Evolutionary conservation across 2,888 invertebrate genomes (phyloP).

Genomic region (Volucella zonaria): DNA sequence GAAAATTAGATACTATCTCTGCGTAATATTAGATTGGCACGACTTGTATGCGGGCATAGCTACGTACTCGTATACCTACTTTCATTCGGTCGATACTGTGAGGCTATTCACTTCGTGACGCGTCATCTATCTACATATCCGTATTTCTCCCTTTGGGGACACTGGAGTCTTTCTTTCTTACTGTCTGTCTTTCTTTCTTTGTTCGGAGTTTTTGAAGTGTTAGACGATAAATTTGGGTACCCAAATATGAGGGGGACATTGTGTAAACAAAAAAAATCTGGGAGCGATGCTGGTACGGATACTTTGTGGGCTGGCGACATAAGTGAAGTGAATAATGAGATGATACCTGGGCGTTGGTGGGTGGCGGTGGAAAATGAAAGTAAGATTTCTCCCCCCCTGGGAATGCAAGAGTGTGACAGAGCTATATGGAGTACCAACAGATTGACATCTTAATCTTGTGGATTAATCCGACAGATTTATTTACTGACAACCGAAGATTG

Average conservation of each 20-base stretch:
- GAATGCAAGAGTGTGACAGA: slow-evolving; percentile 20
- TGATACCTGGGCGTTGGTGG: slow-evolving; percentile 42
- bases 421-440: slow-evolving; percentile 31
- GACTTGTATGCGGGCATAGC: slow-evolving; percentile 31
- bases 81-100: slow-evolving; percentile 41
- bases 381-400: slow-evolving; percentile 51
- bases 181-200: not conserved
- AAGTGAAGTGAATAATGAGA: slow-evolving; percentile 25
- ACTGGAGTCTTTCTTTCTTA: slow-evolving; percentile 13
- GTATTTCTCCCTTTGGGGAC: slow-evolving; percentile 30
- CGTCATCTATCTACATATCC: slow-evolving; percentile 17
- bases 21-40: slow-evolving; percentile 45
- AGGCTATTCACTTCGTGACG: slow-evolving; percentile 55
- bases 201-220: not conserved
- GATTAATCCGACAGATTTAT: slow-evolving; percentile 52
- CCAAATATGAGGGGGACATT: slow-evolving; percentile 11
- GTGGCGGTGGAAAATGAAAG: slow-evolving; percentile 56
- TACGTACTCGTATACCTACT: slow-evolving; percentile 5
- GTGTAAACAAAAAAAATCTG: slow-evolving; percentile 17
- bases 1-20: slow-evolving; percentile 21
- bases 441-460: slow-evolving; percentile 53
- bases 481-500: slow-evolving; percentile 40
- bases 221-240: slow-evolving; percentile 5
- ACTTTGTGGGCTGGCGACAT: slow-evolving; percentile 43
- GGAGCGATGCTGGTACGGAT: not conserved